A percentile compares a stretch with the other conserved stretches of the same genome.
Conservation (phyloP, 2,797 vertebrate species). For the Carcharodon carcharias region DNA sequence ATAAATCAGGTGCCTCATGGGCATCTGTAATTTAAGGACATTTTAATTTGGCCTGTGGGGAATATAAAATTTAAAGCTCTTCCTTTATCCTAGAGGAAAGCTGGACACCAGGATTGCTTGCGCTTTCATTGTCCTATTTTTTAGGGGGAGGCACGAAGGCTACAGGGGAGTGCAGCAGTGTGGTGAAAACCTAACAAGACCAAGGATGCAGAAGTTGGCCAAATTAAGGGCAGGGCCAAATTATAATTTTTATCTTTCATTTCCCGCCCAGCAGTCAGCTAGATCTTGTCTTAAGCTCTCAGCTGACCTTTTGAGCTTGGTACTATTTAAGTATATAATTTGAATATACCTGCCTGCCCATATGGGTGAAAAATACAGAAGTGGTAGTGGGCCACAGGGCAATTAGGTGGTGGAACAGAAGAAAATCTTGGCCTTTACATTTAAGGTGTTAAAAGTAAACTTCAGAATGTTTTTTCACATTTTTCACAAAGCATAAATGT, state of each 20-base stretch:
- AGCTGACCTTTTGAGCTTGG: neutral
- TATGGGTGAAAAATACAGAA: neutral
- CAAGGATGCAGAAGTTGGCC: neutral
- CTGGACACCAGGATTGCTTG: neutral
- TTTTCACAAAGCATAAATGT: neutral
- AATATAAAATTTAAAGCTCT: neutral
- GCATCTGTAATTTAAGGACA: no score
- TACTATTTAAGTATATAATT: constrained; percentile 5
- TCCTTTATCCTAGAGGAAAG: neutral
- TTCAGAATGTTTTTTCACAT: neutral
- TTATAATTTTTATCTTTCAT: neutral
- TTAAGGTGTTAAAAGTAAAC: neutral
- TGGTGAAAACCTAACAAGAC: neutral
- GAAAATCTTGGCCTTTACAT: neutral
- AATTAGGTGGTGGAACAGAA: neutral
- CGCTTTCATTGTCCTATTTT: neutral
- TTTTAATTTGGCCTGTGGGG: neutral
- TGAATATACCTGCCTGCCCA: neutral
- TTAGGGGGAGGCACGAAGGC: neutral
- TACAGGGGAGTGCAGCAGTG: neutral
- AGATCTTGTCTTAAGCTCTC: neutral
- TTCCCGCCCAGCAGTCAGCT: neutral
- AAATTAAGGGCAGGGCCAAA: neutral
- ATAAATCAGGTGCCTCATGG: no score
- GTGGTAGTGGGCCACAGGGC: neutral